Evolutionary conservation across 2,113 vertebrate genomes (phyloP).

Genomic region (Phrynosoma platyrhinos): DNA sequence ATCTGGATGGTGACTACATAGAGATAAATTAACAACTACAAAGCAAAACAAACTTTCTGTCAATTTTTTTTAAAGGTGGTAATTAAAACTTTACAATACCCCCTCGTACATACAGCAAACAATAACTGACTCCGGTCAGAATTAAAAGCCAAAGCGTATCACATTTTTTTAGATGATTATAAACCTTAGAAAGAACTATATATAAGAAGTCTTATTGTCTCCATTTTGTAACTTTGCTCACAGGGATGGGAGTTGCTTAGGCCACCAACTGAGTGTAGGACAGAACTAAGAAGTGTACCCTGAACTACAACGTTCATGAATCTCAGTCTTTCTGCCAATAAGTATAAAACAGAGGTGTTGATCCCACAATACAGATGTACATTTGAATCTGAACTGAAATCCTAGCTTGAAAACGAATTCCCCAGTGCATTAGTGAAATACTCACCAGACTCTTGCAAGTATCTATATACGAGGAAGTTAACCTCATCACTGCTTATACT

Average conservation of each 20-base stretch:
- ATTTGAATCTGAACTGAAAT: background rate
- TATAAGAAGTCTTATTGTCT: background rate
- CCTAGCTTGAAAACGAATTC: background rate
- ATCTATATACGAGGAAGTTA: slow-evolving; percentile 99
- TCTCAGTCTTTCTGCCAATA: background rate
- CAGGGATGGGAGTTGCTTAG: background rate
- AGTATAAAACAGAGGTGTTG: background rate
- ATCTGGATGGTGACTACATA: too few species aligned
- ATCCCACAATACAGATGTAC: background rate
- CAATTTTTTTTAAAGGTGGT: too few species aligned
- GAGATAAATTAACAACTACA: too few species aligned
- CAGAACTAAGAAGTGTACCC: background rate
- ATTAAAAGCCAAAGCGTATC: background rate
- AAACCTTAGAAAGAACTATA: background rate
- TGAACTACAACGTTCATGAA: background rate
- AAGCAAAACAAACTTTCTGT: too few species aligned
- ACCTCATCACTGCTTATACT: slow-evolving; percentile 99
- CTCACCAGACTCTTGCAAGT: slow-evolving; percentile 99
- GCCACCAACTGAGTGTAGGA: background rate
- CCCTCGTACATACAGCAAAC: too few species aligned
- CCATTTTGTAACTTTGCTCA: background rate
- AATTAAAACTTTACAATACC: too few species aligned
- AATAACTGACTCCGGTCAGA: too few species aligned
- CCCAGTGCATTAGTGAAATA: slow-evolving; percentile 62
- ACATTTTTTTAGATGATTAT: background rate